Base-by-base conservation (phyloP, 2,888 invertebrate species). In the Lasioglossum vierecki region DNA sequence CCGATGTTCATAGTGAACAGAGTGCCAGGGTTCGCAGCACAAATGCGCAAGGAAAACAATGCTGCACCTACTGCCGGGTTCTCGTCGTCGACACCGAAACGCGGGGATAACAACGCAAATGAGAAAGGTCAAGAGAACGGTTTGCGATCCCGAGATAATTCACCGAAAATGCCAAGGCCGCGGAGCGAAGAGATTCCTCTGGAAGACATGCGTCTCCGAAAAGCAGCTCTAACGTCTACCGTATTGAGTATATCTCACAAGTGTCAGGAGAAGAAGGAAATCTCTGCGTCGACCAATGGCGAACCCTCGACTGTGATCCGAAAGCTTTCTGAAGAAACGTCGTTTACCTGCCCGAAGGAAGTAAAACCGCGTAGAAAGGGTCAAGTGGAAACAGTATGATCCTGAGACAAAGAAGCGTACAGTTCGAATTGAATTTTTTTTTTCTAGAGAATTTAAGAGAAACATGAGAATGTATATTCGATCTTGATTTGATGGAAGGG, bases 181-280 rank as follows among this genome's bases (percentile, higher is more conserved):
- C 96, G 97, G 82, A 97, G 97, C 41, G 97, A 98, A 92, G 98
- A 98, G 91, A 98, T 98, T 72, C 98, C 98, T 0, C 94, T 98
- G 68, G 98, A 98, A 92, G 97, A 98, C 87, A 97, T 98, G 92
- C 96, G 96, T 9, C 88, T 93, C 44, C 91, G 94, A 9, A 95
- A 94, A 86, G 91, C 92, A 15, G 93, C 94, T 4, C 83, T 94
- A 44, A 93, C 94, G 0, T 89, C 93, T 5, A 93, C 93, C 73
- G 89, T 90, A 0, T 44, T 91, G 8, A 85, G 80, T 9, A 68
- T 82, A 60, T 41, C 85, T n/a, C 86, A 80, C 1, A 66, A 79
- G 9, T 88, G 90, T 71, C 68, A 75, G 22, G 92, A 92, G 30
- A 91, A 82, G 63, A 91, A 86, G n/a, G 90, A 77, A 63, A 72